These are phyloP conservation scores for Fulmarus glacialis DNA, from an alignment of 2,113 vertebrate species.

Conservation along the genomic window DNA sequence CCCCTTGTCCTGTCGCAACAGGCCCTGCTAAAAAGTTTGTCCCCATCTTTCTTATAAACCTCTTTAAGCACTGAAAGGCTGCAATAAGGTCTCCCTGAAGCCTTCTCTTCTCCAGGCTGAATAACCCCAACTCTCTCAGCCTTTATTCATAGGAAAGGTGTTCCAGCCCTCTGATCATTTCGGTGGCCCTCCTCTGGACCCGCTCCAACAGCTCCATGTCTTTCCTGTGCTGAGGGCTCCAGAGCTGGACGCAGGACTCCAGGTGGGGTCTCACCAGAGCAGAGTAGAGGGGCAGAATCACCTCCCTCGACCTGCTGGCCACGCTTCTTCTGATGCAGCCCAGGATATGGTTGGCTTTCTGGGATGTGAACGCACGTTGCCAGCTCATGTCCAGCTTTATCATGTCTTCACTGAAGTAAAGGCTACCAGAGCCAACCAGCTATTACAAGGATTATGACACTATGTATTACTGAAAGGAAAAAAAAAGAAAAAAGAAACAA, in stretches of 20 bases:
- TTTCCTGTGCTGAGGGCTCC: accelerated
- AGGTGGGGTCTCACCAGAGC: background rate
- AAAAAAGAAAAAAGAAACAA: background rate
- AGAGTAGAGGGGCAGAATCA: background rate
- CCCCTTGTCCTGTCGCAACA: background rate
- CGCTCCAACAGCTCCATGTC: background rate
- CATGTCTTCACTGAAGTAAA: background rate
- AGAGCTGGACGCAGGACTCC: background rate
- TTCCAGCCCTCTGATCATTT: background rate
- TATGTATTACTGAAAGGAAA: background rate
- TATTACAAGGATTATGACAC: background rate
- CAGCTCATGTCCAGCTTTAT: background rate
- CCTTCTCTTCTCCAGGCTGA: background rate
- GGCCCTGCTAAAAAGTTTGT: background rate
- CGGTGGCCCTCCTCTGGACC: too few relatives aligned
- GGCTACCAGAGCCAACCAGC: background rate
- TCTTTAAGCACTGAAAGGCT: background rate
- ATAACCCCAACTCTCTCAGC: background rate
- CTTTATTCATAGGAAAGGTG: background rate
- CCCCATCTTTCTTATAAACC: background rate
- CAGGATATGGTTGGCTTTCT: accelerated
- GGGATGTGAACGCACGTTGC: accelerated
- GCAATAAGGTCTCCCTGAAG: too few relatives aligned
- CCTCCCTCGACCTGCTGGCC: background rate
- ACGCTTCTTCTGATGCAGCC: background rate